Conservation (phyloP, 2,888 invertebrate genomes). For the Cheilosia pagana region DNA sequence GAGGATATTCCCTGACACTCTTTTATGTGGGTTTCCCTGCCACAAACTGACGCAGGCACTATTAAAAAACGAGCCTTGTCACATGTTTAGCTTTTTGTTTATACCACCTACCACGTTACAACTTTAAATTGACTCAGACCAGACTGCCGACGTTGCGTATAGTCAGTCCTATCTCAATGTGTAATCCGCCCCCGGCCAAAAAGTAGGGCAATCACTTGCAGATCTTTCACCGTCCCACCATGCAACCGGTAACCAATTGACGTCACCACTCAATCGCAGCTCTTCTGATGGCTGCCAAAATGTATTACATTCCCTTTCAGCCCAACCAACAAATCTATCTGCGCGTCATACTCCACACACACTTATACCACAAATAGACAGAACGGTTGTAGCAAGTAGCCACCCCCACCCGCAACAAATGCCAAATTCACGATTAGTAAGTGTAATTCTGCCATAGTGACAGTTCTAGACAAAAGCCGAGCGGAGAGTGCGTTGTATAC, state of each 20-base stretch:
- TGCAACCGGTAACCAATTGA: conserved; percentile 25
- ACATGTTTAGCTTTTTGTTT: too few species aligned
- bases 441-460: conserved; percentile 47
- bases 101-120: too few species aligned
- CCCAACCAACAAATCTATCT: conserved; percentile 19
- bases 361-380: not conserved
- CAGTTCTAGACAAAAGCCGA: conserved; percentile 40
- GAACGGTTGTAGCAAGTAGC: not conserved
- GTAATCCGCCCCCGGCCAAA: not conserved
- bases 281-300: conserved; percentile 34
- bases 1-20: too few species aligned
- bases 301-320: conserved; percentile 30
- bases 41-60: too few species aligned
- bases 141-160: too few species aligned
- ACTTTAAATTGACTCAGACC: too few species aligned
- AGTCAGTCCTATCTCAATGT: too few species aligned
- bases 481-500: not conserved
- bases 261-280: conserved; percentile 53
- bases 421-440: conserved; percentile 47
- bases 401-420: conserved; percentile 14
- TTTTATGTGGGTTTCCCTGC: too few species aligned
- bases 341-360: conserved; percentile 33
- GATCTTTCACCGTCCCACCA: not conserved
- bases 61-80: too few species aligned
- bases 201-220: conserved; percentile 33